These are phyloP conservation scores for Melitaea cinxia DNA, from an alignment of 1,140 invertebrate species.

Conservation along the genomic window DNA sequence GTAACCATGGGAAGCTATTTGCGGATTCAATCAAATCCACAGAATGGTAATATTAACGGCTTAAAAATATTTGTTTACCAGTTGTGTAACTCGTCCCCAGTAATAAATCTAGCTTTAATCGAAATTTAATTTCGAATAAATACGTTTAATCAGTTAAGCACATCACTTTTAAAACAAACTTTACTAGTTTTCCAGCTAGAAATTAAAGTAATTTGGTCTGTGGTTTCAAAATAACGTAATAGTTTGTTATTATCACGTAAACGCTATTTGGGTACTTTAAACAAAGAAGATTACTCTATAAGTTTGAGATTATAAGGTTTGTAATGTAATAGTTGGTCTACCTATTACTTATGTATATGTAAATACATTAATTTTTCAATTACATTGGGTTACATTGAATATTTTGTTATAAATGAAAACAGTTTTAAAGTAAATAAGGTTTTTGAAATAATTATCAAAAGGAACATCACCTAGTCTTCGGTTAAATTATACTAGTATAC, in stretches of 20 bases:
- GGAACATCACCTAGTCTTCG: too few species aligned
- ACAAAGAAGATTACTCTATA: background rate
- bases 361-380: too few species aligned
- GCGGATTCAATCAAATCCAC: constrained; percentile 77
- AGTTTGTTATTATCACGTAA: constrained; percentile 13
- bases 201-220: constrained; percentile 30
- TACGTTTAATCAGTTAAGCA: constrained; percentile 18
- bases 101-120: constrained; percentile 37
- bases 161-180: constrained; percentile 25
- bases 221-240: constrained; percentile 30
- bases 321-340: background rate
- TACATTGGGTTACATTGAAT: too few species aligned
- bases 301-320: background rate
- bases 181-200: constrained; percentile 19
- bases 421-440: too few species aligned
- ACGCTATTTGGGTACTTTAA: background rate
- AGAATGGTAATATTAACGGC: constrained; percentile 68
- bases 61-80: constrained; percentile 62
- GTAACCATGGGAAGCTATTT: constrained; percentile 74
- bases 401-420: too few species aligned
- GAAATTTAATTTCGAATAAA: constrained; percentile 32
- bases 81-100: constrained; percentile 47
- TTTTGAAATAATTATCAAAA: too few species aligned
- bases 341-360: background rate
- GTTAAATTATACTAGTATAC: too few species aligned